These are phyloP conservation scores for Lycorma delicatula DNA, from an alignment of 1,140 invertebrate species.

Conservation along the genomic window DNA sequence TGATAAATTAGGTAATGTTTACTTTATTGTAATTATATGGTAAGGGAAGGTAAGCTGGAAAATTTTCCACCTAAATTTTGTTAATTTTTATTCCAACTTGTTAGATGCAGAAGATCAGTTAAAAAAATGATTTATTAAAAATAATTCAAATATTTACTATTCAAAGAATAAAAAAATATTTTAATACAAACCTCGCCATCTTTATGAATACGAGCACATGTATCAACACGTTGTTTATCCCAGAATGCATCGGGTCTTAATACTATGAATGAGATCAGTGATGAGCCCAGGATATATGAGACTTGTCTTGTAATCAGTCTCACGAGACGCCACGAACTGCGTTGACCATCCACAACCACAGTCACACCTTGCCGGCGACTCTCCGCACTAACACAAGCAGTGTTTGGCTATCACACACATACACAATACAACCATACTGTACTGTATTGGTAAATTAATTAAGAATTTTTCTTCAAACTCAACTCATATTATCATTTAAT, in stretches of 20 bases:
- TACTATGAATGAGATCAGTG: conserved; percentile 43
- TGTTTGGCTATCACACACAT: not conserved
- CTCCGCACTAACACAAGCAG: conserved; percentile 36
- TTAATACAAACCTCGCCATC: conserved; percentile 54
- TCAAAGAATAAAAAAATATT: no score
- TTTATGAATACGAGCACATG: conserved; percentile 53
- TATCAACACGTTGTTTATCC: conserved; percentile 62
- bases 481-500: not conserved
- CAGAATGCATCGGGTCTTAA: conserved; percentile 61
- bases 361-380: conserved; percentile 45
- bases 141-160: no score
- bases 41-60: no score
- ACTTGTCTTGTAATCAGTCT: conserved; percentile 49
- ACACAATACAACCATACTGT: not conserved
- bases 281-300: conserved; percentile 41
- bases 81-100: no score
- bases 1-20: no score
- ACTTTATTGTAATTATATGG: no score
- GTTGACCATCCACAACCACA: conserved; percentile 53
- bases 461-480: not conserved
- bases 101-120: no score
- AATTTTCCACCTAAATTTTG: no score
- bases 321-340: conserved; percentile 51
- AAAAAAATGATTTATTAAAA: no score
- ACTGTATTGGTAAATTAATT: not conserved